Conservation (phyloP, 2,797 vertebrate genomes). For the Clarias fuscus region DNA sequence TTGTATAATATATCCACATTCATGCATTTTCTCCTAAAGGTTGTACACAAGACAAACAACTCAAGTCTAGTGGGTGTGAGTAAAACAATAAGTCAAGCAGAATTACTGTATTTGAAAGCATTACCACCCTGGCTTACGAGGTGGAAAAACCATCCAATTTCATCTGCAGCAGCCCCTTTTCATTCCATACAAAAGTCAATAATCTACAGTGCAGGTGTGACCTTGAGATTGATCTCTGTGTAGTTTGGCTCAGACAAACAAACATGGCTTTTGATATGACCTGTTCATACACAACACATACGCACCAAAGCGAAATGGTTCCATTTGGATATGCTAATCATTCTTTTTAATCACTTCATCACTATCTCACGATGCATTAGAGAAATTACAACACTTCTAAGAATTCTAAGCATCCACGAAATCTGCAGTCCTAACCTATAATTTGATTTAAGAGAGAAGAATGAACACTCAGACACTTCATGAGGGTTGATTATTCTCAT, state of each 20-base stretch:
- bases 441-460: constrained; percentile 23
- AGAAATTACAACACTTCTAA: constrained; percentile 16
- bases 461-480: constrained; percentile 2
- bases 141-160: constrained; percentile 9
- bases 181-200: constrained; percentile 41
- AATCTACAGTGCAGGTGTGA: constrained; percentile 38
- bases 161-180: constrained; percentile 29
- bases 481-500: constrained; percentile 13
- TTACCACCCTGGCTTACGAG: background rate
- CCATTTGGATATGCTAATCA: constrained; percentile 36
- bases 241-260: constrained; percentile 36
- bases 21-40: background rate
- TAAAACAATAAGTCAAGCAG: background rate
- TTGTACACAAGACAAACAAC: background rate
- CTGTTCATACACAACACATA: constrained; percentile 42
- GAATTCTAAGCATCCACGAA: background rate
- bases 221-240: constrained; percentile 34
- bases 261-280: constrained; percentile 26
- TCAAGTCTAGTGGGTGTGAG: background rate
- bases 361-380: background rate
- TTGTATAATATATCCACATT: background rate
- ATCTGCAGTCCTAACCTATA: background rate
- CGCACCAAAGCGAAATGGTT: background rate
- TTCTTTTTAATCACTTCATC: background rate
- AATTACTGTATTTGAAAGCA: background rate